Percentiles rank a stretch among this genome's conserved stretches.
Evolutionary conservation across 2,888 invertebrate species (phyloP).

Genomic region (Ceraclea dissimilis): DNA sequence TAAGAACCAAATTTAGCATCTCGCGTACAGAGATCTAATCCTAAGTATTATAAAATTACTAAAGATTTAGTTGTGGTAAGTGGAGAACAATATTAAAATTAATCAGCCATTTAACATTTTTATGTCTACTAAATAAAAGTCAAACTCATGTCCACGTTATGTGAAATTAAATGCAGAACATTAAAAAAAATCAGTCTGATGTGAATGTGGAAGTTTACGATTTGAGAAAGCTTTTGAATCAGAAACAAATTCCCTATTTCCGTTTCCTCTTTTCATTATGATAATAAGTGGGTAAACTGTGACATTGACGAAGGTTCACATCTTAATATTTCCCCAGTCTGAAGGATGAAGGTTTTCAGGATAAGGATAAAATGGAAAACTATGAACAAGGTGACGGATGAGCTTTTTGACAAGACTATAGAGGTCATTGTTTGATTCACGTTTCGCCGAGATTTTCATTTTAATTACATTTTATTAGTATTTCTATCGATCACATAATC

Average conservation of each 20-base stretch:
- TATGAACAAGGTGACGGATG: conserved; percentile 17
- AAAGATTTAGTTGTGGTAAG: too few relatives aligned
- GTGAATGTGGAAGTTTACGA: too few relatives aligned
- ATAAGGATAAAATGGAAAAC: conserved; percentile 8
- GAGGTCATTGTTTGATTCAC: neutral
- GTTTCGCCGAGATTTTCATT: neutral
- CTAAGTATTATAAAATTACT: too few relatives aligned
- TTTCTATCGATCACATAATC: too few relatives aligned
- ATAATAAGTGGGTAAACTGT: conserved; percentile 21
- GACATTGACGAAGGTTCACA: conserved; percentile 25
- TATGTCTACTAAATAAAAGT: too few relatives aligned
- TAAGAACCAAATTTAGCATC: too few relatives aligned
- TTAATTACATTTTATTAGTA: neutral
- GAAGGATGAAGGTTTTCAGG: conserved; percentile 2
- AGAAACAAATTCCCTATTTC: conserved; percentile 20
- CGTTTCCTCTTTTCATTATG: conserved; percentile 21
- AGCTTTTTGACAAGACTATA: conserved; percentile 17
- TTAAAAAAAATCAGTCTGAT: too few relatives aligned
- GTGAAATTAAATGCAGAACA: too few relatives aligned
- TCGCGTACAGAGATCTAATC: too few relatives aligned
- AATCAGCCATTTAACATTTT: too few relatives aligned
- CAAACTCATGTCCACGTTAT: too few relatives aligned
- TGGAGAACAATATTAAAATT: too few relatives aligned
- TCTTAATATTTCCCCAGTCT: conserved; percentile 11
- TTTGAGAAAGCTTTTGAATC: conserved; percentile 13